Conservation (phyloP, 2,888 invertebrate genomes). For the Parelbella ahira region DNA sequence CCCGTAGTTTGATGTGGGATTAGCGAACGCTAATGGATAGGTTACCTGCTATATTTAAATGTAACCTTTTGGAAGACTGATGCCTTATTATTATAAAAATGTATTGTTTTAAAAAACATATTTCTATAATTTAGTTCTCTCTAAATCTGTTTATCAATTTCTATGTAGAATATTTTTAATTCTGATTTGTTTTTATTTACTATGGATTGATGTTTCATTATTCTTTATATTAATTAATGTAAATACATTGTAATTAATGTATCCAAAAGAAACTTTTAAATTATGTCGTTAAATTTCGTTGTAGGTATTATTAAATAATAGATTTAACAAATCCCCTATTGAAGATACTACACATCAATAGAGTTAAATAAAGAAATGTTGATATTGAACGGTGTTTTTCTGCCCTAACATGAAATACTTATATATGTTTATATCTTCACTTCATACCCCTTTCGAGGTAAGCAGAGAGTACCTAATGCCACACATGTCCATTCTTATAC, state of each 20-base stretch:
- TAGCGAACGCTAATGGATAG: slow-evolving; percentile 30
- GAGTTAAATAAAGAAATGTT: slow-evolving; percentile 54
- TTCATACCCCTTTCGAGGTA: slow-evolving; percentile 24
- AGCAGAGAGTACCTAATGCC: no score
- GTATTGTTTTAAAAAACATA: slow-evolving; percentile 18
- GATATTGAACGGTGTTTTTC: slow-evolving; percentile 41
- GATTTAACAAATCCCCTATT: slow-evolving; percentile 35
- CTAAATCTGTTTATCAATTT: slow-evolving; percentile 20
- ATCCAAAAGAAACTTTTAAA: slow-evolving; percentile 7
- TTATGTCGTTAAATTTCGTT: slow-evolving; percentile 9
- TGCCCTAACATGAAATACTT: no score
- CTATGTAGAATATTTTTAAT: slow-evolving; percentile 12
- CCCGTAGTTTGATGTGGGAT: slow-evolving; percentile 19
- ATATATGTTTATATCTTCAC: no score
- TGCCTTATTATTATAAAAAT: slow-evolving; percentile 35
- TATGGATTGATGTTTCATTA: no score
- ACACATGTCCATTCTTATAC: no score
- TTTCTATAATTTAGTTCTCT: no score
- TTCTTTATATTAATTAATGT: no score
- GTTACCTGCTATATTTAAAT: slow-evolving; percentile 41
- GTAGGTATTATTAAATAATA: slow-evolving; percentile 37
- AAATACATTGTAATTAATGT: slow-evolving; percentile 19
- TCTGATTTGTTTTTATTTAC: slow-evolving; percentile 3
- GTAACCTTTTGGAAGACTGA: slow-evolving; percentile 68
- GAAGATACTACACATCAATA: slow-evolving; percentile 43